These are phyloP conservation scores for Perizoma flavofasciatum DNA, from an alignment of 2,888 invertebrate species.

Conservation along the genomic window DNA sequence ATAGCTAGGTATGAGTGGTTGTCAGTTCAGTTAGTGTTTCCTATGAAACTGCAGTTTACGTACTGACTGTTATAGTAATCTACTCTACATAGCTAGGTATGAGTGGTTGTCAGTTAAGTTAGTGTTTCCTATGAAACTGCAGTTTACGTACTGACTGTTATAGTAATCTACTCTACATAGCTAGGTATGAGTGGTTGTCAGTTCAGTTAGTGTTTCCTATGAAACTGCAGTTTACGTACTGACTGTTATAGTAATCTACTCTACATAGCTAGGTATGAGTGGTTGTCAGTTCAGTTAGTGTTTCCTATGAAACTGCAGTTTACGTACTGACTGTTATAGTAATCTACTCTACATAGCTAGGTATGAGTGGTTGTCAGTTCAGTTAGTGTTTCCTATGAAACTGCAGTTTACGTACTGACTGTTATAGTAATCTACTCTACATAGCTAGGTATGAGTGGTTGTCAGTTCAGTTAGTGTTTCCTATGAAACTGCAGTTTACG, in stretches of 20 bases:
- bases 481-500: background rate
- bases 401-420: background rate
- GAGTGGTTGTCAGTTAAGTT: background rate
- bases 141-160: constrained; percentile 1
- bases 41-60: background rate
- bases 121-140: background rate
- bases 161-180: background rate
- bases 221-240: background rate
- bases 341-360: background rate
- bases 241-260: background rate
- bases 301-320: background rate
- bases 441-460: background rate
- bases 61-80: constrained; percentile 2
- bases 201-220: background rate
- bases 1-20: background rate
- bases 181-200: background rate
- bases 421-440: background rate
- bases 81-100: background rate
- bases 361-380: background rate
- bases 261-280: background rate
- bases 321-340: constrained; percentile 1
- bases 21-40: background rate
- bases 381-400: background rate
- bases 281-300: too few relatives aligned
- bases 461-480: background rate